A percentile compares a stretch with the other conserved stretches of the same genome.
phyloP scores from a whole-genome alignment of 2,113 vertebrate species.

The Steatornis caripensis region DNA sequence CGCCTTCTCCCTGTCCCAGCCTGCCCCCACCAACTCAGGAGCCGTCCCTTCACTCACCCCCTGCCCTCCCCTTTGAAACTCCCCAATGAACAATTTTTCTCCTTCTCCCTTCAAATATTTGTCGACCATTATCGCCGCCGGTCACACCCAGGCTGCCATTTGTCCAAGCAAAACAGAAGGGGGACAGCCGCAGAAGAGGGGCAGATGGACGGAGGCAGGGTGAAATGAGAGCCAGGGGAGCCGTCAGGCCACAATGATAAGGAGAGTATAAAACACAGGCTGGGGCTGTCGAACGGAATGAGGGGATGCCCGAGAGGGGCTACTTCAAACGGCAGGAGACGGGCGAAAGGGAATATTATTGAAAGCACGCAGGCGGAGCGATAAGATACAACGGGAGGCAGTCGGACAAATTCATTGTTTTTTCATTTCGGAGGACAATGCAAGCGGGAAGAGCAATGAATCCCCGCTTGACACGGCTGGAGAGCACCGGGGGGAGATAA shows the following conservation, averaged over 20 bases:
- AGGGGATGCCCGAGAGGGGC: not conserved
- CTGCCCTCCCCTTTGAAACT: not conserved
- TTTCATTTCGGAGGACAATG: not conserved
- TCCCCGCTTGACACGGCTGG: not conserved
- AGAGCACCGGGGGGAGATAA: not conserved
- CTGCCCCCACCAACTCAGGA: not conserved
- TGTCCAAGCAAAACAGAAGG: constrained; percentile 25
- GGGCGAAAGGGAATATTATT: not conserved
- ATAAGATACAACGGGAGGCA: constrained; percentile 1
- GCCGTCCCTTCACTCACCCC: not conserved
- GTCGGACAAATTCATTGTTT: not conserved
- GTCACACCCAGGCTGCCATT: constrained; percentile 37
- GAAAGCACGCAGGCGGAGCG: constrained; percentile 8
- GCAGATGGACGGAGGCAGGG: not conserved
- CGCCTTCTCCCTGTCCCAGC: not conserved
- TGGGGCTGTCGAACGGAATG: not conserved
- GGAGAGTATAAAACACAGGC: not conserved
- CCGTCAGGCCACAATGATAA: constrained; percentile 41
- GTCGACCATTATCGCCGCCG: not conserved
- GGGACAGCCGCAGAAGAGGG: not conserved
- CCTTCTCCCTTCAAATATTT: constrained; percentile 40
- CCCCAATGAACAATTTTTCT: constrained; percentile 14
- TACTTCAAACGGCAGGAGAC: not conserved
- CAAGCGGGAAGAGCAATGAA: not conserved
- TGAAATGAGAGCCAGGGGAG: constrained; percentile 16